phyloP scores from a whole-genome alignment of 2,113 vertebrate genomes.

The Petrocephalus microphthalmus region DNA sequence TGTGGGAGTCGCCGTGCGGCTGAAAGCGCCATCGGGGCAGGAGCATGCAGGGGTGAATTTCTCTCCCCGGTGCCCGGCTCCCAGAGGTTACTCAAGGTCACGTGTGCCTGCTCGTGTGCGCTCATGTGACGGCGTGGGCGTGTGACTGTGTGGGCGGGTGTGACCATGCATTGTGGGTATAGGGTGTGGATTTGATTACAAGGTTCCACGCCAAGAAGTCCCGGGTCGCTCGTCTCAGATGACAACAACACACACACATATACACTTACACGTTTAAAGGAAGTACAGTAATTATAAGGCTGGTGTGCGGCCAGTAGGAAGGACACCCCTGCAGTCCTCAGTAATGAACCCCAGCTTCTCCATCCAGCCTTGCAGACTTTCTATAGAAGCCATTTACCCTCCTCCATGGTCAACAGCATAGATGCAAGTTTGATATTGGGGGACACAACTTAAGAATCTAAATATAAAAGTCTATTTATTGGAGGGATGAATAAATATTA shows the following conservation, averaged over 20 bases:
- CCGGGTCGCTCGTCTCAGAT: not conserved
- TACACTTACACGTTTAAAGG: not conserved
- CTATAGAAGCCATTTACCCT: not conserved
- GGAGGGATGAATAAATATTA: not conserved
- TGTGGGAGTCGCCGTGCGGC: not conserved
- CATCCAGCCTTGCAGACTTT: not conserved
- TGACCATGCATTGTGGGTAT: slow-evolving; percentile 4
- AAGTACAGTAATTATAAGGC: slow-evolving; percentile 3
- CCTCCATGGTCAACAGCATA: not conserved
- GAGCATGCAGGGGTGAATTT: not conserved
- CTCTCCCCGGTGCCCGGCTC: not conserved
- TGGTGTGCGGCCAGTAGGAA: not conserved
- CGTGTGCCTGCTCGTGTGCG: not conserved
- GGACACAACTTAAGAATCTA: not conserved
- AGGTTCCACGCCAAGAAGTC: slow-evolving; percentile 5
- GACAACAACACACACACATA: slow-evolving; percentile 3
- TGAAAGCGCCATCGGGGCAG: not conserved
- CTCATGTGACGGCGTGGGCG: slow-evolving; percentile 10
- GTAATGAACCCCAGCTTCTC: not conserved
- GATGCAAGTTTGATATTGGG: not conserved
- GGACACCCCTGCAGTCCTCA: not conserved
- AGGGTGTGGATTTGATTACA: slow-evolving; percentile 16
- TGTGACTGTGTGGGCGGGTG: slow-evolving; percentile 13
- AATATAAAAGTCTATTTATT: not conserved
- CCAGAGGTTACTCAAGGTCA: not conserved